Evolutionary conservation across 1,140 invertebrate genomes (phyloP).

Genomic region (Meloidogyne chitwoodi): DNA sequence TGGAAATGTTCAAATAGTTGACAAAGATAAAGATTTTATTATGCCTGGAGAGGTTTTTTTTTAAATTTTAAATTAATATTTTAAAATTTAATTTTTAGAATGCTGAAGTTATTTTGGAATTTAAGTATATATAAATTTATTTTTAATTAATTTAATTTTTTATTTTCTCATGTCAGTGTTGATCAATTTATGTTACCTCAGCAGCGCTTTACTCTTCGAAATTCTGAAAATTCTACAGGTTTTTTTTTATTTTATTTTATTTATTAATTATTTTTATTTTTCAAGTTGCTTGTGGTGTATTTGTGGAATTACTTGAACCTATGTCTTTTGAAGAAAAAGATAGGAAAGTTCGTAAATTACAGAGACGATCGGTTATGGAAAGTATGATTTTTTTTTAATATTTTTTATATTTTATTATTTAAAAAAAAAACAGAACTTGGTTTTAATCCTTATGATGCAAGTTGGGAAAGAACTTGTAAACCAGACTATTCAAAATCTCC

Average conservation of each 20-base stretch:
- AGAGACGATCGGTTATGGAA: constrained; percentile 55
- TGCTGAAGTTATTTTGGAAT: neutral
- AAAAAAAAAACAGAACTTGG: constrained; percentile 32
- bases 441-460: constrained; percentile 55
- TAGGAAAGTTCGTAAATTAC: constrained; percentile 44
- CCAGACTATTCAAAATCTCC: constrained; percentile 51
- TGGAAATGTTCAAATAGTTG: constrained; percentile 44
- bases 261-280: neutral
- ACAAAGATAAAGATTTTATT: constrained; percentile 54
- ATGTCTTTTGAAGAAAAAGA: constrained; percentile 53
- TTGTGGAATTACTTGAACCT: constrained; percentile 31
- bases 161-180: constrained; percentile 41
- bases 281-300: constrained; percentile 22
- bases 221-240: constrained; percentile 46
- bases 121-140: neutral
- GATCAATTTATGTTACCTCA: constrained; percentile 58
- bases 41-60: constrained; percentile 55
- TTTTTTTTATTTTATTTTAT: constrained; percentile 33
- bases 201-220: constrained; percentile 56
- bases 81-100: neutral
- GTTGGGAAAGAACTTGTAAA: constrained; percentile 39
- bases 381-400: constrained; percentile 20
- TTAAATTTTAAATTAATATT: neutral
- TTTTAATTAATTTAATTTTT: neutral
- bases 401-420: neutral